Percentiles rank a stretch among this genome's conserved stretches.
phyloP scores from a whole-genome alignment of 2,113 vertebrate genomes.

The Paramisgurnus dabryanus region DNA sequence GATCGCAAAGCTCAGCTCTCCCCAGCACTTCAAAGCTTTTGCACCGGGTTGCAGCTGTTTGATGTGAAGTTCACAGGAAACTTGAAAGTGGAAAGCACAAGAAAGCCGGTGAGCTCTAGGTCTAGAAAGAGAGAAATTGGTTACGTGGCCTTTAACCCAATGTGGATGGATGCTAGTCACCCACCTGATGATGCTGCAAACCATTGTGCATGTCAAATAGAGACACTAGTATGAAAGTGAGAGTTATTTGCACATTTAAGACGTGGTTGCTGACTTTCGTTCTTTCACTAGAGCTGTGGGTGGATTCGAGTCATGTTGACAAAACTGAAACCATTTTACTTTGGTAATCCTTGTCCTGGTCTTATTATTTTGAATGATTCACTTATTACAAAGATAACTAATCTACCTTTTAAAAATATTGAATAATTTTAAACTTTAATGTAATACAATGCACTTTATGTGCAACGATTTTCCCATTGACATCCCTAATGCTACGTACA shows the following conservation, averaged over 20 bases:
- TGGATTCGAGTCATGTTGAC: not conserved
- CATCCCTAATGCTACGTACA: too few species aligned
- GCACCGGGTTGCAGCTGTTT: constrained; percentile 66
- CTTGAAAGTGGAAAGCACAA: constrained; percentile 71
- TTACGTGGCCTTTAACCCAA: constrained; percentile 40
- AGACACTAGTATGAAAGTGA: not conserved
- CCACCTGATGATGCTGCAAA: constrained; percentile 11
- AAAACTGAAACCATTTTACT: not conserved
- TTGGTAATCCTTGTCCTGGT: too few species aligned
- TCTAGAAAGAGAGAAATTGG: constrained; percentile 35
- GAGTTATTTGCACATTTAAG: not conserved
- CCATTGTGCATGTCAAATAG: constrained; percentile 4
- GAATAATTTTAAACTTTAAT: too few species aligned
- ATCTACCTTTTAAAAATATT: too few species aligned
- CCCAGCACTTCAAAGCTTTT: constrained; percentile 74
- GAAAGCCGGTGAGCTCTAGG: constrained; percentile 38
- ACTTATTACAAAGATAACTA: too few species aligned
- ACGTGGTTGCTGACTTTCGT: not conserved
- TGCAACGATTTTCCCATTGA: too few species aligned
- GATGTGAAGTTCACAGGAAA: constrained; percentile 80
- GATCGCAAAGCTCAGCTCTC: constrained; percentile 53
- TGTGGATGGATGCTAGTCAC: constrained; percentile 1
- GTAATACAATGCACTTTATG: too few species aligned
- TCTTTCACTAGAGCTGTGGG: too few species aligned
- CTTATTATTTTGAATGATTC: too few species aligned